These are phyloP conservation scores for Dendrocincla tyrannina DNA, from an alignment of 2,797 vertebrate genomes.

Conservation along the genomic window DNA sequence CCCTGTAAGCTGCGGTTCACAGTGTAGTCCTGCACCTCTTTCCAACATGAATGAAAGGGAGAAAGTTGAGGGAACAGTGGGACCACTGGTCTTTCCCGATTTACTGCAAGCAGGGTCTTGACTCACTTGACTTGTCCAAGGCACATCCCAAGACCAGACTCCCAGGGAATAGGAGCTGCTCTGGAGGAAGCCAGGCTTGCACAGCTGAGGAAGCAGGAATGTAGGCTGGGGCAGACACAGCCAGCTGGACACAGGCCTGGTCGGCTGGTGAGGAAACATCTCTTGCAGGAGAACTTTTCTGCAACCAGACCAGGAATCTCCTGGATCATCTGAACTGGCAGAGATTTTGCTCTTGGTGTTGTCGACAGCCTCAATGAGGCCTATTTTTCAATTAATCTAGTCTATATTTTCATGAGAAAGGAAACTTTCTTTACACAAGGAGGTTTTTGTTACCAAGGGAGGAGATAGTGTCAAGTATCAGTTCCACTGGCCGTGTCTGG, in stretches of 20 bases:
- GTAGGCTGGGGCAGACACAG: neutral
- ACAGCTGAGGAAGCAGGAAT: fast-evolving
- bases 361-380: neutral
- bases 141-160: neutral
- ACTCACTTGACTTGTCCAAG: neutral
- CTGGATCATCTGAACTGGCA: neutral
- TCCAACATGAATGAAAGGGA: neutral
- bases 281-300: neutral
- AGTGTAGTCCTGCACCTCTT: neutral
- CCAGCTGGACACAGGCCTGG: neutral
- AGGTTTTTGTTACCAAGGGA: neutral
- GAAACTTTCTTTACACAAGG: neutral
- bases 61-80: neutral
- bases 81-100: neutral
- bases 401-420: neutral
- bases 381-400: neutral
- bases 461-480: neutral
- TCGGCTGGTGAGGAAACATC: neutral
- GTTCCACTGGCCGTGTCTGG: neutral
- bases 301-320: neutral
- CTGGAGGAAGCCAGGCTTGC: neutral
- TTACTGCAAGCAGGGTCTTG: neutral
- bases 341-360: neutral
- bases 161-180: neutral
- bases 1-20: neutral